Percentiles rank a stretch among this genome's conserved stretches.
These are phyloP conservation scores for Podabrus alpinus DNA, from an alignment of 2,888 invertebrate species.

Conservation along the genomic window DNA sequence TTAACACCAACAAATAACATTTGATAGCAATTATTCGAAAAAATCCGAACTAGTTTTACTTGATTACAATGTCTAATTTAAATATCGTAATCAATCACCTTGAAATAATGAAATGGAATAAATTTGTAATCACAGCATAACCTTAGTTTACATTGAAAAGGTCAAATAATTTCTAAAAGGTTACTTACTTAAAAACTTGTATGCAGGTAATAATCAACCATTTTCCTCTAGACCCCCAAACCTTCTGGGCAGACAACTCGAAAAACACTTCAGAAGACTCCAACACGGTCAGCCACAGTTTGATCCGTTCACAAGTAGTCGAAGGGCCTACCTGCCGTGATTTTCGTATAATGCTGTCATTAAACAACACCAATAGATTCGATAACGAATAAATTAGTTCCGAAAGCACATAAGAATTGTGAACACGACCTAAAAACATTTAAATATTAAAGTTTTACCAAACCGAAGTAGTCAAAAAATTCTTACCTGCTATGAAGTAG, in stretches of 20 bases:
- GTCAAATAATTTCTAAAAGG: conserved; percentile 30
- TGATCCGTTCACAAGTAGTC: conserved; percentile 64
- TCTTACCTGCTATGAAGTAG: conserved; percentile 77
- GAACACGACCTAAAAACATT: conserved; percentile 65
- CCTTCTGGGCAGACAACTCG: conserved; percentile 75
- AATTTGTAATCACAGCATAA: not conserved
- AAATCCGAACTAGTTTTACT: not conserved
- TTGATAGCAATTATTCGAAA: not conserved
- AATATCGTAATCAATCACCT: not conserved
- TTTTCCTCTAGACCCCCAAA: conserved; percentile 75
- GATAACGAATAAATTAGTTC: conserved; percentile 86
- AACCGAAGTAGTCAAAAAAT: not conserved
- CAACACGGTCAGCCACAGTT: conserved; percentile 78
- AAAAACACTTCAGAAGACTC: conserved; percentile 90
- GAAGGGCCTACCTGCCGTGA: conserved; percentile 55
- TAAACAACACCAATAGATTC: conserved; percentile 81
- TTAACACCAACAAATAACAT: conserved; percentile 14
- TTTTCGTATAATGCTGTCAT: conserved; percentile 77
- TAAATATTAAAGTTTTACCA: not conserved
- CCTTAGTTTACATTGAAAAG: not conserved
- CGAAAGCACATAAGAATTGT: conserved; percentile 78
- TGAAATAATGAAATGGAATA: not conserved
- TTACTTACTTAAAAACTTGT: conserved; percentile 80
- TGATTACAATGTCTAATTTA: not conserved
- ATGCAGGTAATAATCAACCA: conserved; percentile 79